A percentile compares a stretch with the other conserved stretches of the same genome.
phyloP scores from a whole-genome alignment of 1,140 invertebrate genomes.

The Armadillidium nasatum region DNA sequence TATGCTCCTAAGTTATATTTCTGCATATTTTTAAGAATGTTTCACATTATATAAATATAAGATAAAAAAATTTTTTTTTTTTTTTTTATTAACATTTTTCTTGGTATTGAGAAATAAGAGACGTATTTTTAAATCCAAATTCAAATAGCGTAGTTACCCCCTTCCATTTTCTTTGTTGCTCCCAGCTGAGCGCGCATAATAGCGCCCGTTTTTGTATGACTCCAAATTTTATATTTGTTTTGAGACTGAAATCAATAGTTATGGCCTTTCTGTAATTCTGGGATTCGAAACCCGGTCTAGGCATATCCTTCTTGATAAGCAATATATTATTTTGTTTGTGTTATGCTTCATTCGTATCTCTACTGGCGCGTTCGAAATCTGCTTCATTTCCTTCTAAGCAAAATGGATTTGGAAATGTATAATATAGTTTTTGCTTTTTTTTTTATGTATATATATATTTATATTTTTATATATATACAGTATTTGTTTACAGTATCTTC shows the following conservation, averaged over 20 bases:
- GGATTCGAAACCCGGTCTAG: not conserved
- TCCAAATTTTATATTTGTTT: slow-evolving; percentile 14
- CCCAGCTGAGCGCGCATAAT: not conserved
- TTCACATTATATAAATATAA: no score
- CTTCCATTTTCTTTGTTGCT: slow-evolving; percentile 4
- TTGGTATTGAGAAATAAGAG: not conserved
- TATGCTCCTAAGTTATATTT: no score
- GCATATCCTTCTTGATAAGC: slow-evolving; percentile 12
- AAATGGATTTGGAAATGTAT: slow-evolving; percentile 10
- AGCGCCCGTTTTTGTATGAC: not conserved
- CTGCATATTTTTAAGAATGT: no score
- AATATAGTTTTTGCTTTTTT: not conserved
- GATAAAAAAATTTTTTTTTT: no score
- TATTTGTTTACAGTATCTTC: no score
- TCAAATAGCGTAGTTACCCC: slow-evolving; percentile 11
- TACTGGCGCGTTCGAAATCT: not conserved
- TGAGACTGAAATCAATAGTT: slow-evolving; percentile 13
- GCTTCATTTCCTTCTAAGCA: slow-evolving; percentile 1
- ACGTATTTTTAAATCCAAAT: slow-evolving; percentile 7
- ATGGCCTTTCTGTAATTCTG: slow-evolving; percentile 12
- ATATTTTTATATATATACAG: not conserved
- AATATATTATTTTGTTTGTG: slow-evolving; percentile 14
- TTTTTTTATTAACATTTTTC: no score
- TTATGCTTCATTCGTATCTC: slow-evolving; percentile 7
- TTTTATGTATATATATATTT: not conserved